Evolutionary conservation across 2,888 invertebrate species (phyloP).

Genomic region (Melinopterus prodromus): DNA sequence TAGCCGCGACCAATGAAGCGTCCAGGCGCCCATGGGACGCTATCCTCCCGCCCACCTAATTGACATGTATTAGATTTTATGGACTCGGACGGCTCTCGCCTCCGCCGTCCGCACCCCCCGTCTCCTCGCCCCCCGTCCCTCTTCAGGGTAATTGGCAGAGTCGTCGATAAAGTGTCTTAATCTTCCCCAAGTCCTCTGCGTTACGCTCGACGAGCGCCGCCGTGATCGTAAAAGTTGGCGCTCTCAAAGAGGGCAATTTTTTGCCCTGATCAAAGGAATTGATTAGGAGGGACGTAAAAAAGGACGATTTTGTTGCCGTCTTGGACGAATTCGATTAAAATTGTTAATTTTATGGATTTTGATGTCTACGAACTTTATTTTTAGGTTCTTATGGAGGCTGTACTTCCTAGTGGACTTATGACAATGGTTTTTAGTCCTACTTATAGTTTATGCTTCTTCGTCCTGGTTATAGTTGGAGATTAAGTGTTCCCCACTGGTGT

Average conservation of each 20-base stretch:
- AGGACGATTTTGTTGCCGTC: background rate
- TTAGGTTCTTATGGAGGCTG: too few relatives aligned
- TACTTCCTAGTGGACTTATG: too few relatives aligned
- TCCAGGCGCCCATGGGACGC: constrained; percentile 47
- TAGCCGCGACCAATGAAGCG: constrained; percentile 51
- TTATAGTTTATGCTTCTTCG: too few relatives aligned
- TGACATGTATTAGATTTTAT: constrained; percentile 46
- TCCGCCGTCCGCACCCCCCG: background rate
- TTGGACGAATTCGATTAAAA: background rate
- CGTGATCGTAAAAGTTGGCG: background rate
- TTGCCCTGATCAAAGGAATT: background rate
- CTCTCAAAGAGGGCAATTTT: background rate
- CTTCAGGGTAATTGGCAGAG: background rate
- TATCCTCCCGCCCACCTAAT: constrained; percentile 41
- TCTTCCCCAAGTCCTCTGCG: background rate
- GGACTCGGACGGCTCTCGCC: constrained; percentile 28
- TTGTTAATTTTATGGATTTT: background rate
- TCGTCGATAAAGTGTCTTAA: background rate
- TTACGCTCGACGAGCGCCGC: background rate
- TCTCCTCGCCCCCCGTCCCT: background rate
- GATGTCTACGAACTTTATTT: too few relatives aligned
- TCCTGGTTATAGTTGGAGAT: too few relatives aligned
- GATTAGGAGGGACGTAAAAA: background rate
- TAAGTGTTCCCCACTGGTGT: too few relatives aligned
- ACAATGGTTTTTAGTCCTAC: too few relatives aligned